Evolutionary conservation across 2,113 vertebrate species (phyloP).

Genomic region (Mustelus asterias): DNA sequence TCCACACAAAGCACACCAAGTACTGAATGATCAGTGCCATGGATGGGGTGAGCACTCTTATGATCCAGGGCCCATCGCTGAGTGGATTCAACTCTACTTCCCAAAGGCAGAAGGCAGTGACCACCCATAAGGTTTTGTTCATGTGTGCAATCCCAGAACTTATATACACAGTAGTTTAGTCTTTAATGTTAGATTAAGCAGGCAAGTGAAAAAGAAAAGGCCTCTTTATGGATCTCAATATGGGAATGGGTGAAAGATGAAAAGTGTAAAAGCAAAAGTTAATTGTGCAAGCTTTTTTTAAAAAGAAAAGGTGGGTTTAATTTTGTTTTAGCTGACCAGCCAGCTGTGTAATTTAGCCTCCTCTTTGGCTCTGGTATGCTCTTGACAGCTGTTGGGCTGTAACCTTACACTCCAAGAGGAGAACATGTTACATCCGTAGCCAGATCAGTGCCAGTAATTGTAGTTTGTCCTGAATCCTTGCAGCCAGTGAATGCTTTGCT

Average conservation of each 20-base stretch:
- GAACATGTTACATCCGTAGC: background rate
- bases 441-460: background rate
- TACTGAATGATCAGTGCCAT: background rate
- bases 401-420: background rate
- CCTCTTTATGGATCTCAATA: background rate
- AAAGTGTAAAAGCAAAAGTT: background rate
- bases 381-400: background rate
- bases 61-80: background rate
- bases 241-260: background rate
- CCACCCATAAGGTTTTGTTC: background rate
- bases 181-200: background rate
- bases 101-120: background rate
- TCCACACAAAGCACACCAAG: background rate
- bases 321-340: background rate
- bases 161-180: background rate
- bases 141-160: background rate
- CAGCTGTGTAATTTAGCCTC: background rate
- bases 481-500: background rate
- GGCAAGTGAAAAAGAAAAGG: background rate
- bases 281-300: background rate
- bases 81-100: background rate
- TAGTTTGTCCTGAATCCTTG: background rate
- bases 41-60: background rate
- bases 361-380: background rate
- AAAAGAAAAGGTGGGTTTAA: background rate